Evolutionary conservation across 2,888 invertebrate species (phyloP).

Genomic region (Leptodirus hochenwartii): DNA sequence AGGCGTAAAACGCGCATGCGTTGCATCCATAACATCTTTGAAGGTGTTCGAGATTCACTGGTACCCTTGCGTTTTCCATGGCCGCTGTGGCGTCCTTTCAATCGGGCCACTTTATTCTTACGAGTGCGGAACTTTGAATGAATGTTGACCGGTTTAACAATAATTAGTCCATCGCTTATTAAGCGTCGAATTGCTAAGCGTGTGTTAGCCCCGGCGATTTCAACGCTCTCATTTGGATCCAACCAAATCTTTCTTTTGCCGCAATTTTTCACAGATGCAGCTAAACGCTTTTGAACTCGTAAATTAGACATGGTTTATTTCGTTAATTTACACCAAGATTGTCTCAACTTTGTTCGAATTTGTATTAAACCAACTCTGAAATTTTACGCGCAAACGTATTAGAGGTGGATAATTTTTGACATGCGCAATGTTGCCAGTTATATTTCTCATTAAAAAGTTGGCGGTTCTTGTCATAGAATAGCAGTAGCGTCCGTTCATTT

Average conservation of each 20-base stretch:
- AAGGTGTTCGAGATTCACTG: slow-evolving; percentile 70
- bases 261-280: slow-evolving; percentile 91
- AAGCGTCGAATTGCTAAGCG: slow-evolving; percentile 93
- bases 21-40: slow-evolving; percentile 63
- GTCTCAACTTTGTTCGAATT: too few relatives aligned
- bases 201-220: slow-evolving; percentile 95
- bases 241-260: slow-evolving; percentile 98
- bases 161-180: slow-evolving; percentile 96
- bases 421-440: too few relatives aligned
- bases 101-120: slow-evolving; percentile 82
- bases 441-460: too few relatives aligned
- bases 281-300: slow-evolving; percentile 85
- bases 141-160: slow-evolving; percentile 91
- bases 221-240: slow-evolving; percentile 97
- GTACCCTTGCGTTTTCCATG: slow-evolving; percentile 97
- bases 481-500: too few relatives aligned
- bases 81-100: slow-evolving; percentile 94
- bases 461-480: too few relatives aligned
- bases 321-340: too few relatives aligned
- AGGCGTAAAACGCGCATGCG: slow-evolving; percentile 87
- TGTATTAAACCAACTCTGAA: too few relatives aligned
- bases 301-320: slow-evolving; percentile 17
- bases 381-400: too few relatives aligned
- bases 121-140: slow-evolving; percentile 91
- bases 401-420: too few relatives aligned